Conservation (phyloP, 2,888 invertebrate genomes). For the Drosophila atroscutellata region DNA sequence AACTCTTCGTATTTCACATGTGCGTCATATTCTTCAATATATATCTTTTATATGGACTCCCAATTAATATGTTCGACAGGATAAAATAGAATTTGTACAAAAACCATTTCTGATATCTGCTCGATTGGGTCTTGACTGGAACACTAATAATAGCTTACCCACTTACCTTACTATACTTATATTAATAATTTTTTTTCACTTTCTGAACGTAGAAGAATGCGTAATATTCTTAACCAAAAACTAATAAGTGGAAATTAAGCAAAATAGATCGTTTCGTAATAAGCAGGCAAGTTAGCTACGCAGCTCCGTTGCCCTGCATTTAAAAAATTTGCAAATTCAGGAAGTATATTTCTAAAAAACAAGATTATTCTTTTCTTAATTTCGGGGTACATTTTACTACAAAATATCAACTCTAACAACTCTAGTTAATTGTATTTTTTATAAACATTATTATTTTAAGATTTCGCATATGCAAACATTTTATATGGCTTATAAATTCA, state of each 20-base stretch:
- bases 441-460: neutral
- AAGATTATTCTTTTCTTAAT: neutral
- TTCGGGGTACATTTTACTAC: neutral
- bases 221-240: neutral
- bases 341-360: neutral
- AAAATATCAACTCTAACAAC: neutral
- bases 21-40: neutral
- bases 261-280: neutral
- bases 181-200: neutral
- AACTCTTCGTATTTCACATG: too few species aligned
- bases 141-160: neutral
- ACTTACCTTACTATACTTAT: neutral
- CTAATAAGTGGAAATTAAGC: neutral
- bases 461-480: neutral
- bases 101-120: neutral
- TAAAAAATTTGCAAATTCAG: neutral
- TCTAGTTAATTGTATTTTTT: neutral
- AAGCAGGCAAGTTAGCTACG: neutral
- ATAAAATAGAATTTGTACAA: neutral
- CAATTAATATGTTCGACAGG: neutral
- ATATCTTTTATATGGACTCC: neutral
- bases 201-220: neutral
- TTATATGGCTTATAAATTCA: neutral
- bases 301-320: neutral
- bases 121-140: neutral